Percentiles rank a stretch among this genome's conserved stretches.
Conservation (phyloP, 2,113 vertebrate species). For the Trachemys scripta region DNA sequence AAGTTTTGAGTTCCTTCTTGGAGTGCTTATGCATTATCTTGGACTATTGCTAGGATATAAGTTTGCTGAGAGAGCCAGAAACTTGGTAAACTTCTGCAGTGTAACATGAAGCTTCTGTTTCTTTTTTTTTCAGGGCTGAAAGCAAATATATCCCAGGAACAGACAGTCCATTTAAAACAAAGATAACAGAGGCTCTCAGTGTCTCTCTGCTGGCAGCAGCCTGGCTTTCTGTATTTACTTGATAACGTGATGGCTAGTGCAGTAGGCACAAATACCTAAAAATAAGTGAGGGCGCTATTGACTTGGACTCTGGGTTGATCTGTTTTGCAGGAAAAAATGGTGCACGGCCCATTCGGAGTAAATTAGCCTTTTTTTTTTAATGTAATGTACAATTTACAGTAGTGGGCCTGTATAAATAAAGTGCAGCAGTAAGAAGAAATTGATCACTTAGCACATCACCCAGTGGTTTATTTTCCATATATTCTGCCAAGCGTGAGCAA, state of each 20-base stretch:
- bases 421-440: background rate
- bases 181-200: slow-evolving; percentile 19
- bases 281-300: background rate
- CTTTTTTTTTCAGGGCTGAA: slow-evolving; percentile 45
- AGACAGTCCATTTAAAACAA: slow-evolving; percentile 9
- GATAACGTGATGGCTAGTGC: background rate
- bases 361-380: rapidly evolving
- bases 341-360: rapidly evolving
- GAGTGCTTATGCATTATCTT: background rate
- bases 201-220: background rate
- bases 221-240: background rate
- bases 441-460: rapidly evolving
- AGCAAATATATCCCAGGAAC: slow-evolving; percentile 33
- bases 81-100: slow-evolving; percentile 21
- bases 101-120: background rate
- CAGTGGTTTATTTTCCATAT: background rate
- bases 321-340: background rate
- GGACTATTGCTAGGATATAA: background rate
- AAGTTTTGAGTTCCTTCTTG: background rate
- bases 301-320: background rate
- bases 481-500: rapidly evolving
- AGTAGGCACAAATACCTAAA: background rate
- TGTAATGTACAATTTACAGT: rapidly evolving
- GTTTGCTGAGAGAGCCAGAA: slow-evolving; percentile 27
- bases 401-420: rapidly evolving